Evolutionary conservation across 2,888 invertebrate genomes (phyloP).

Genomic region (Malthinus seriepunctatus): DNA sequence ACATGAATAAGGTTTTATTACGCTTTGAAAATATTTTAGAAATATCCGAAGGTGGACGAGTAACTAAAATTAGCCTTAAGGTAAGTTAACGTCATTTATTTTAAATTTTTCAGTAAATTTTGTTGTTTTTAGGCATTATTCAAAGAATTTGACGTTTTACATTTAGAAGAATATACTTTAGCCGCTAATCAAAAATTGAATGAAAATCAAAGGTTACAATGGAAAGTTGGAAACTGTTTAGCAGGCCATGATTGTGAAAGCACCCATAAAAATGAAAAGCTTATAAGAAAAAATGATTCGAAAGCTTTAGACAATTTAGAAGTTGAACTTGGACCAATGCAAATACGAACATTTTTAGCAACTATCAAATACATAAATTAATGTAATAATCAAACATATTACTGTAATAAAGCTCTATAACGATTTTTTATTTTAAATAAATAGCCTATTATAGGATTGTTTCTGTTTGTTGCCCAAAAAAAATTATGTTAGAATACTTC

Average conservation of each 20-base stretch:
- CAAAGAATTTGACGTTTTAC: constrained; percentile 58
- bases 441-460: too few relatives aligned
- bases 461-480: too few relatives aligned
- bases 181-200: constrained; percentile 67
- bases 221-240: constrained; percentile 19
- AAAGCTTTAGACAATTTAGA: background rate
- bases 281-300: background rate
- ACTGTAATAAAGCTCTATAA: too few relatives aligned
- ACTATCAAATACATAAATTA: constrained; percentile 14
- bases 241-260: background rate
- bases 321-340: constrained; percentile 24
- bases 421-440: too few relatives aligned
- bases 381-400: too few relatives aligned
- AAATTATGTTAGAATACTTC: too few relatives aligned
- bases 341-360: constrained; percentile 32
- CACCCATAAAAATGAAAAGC: too few relatives aligned
- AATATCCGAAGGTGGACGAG: constrained; percentile 60
- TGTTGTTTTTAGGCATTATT: constrained; percentile 56
- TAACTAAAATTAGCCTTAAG: constrained; percentile 58
- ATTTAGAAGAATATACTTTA: constrained; percentile 68
- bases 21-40: constrained; percentile 78
- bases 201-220: constrained; percentile 58
- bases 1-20: constrained; percentile 60
- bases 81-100: too few relatives aligned
- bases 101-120: too few relatives aligned